These are phyloP conservation scores for Brachypodius melanocephalos DNA, from an alignment of 2,113 vertebrate species.

Conservation along the genomic window DNA sequence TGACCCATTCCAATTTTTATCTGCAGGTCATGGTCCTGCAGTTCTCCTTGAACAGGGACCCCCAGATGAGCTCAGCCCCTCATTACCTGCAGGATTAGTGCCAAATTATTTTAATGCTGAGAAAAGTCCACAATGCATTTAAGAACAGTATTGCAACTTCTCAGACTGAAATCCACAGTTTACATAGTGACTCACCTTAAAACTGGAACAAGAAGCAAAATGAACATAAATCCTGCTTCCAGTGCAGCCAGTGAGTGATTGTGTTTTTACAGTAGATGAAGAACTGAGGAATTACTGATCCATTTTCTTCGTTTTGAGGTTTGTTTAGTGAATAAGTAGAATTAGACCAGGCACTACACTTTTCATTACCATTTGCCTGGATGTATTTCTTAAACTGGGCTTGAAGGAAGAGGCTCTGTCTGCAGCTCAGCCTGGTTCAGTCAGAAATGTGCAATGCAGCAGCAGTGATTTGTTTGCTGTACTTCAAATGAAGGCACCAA, in stretches of 20 bases:
- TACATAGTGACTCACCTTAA: not conserved
- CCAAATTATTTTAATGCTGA: conserved; percentile 5
- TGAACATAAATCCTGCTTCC: not conserved
- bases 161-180: not conserved
- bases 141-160: not conserved
- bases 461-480: not conserved
- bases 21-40: not conserved
- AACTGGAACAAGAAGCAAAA: not conserved
- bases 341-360: not conserved
- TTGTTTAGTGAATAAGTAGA: not conserved
- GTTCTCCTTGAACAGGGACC: not conserved
- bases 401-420: not conserved
- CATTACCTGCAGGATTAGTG: not conserved
- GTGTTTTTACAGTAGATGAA: not conserved
- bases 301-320: not conserved
- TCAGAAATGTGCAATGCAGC: not conserved
- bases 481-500: not conserved
- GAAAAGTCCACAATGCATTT: not conserved
- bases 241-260: not conserved
- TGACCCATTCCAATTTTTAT: not conserved
- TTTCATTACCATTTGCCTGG: not conserved
- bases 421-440: not conserved
- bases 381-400: not conserved
- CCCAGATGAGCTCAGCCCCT: not conserved
- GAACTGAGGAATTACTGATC: not conserved